Evolutionary conservation across 2,888 invertebrate species (phyloP), one percentile per base, ranked within the genome.

Genomic region (Epistrophe eligans): DNA sequence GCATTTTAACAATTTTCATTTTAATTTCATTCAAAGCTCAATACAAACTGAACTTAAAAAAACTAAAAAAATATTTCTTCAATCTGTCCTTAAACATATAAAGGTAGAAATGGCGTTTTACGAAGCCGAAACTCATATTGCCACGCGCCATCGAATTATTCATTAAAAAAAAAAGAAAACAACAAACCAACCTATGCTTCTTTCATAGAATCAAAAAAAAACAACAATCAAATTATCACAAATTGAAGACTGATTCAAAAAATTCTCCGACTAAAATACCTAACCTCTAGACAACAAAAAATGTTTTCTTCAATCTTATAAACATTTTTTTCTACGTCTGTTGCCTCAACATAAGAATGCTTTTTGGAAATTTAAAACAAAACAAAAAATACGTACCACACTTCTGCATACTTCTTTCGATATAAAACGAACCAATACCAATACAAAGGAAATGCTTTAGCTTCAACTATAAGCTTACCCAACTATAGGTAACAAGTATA

Each of bases 201-300:
- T 43, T 55, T 38, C 15, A 24, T 32, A n/a, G 24, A 32, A 24
- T 24, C 24, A 24, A 52, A 45, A n/a, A 50, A 43, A 62, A 35
- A 43, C 35, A 35, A 57, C 13, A 13, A 45, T 11, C n/a, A 45
- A 15, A 50, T 38, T 67, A 58, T 50, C 58, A 58, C 60, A 74
- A 80, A 74, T 60, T 55, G 43, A 17, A 32, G 4, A 24, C 55
- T 76, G 43, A 70, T 70, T 76, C 70, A 70, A 24, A 76, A 70
- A 81, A 76, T 80, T 62, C 15, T 52, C 45, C 10, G 35, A 62
- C 67, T 50, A 32, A 76, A 62, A 76, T 76, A 76, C 70, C 35
- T 11, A 72, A 67, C 74, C 48, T 60, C 48, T 60, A 50, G 74
- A 67, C 60, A 67, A 28, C 6, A 11, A 35, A 48, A 35, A 66